A percentile compares a stretch with the other conserved stretches of the same genome.
Conservation (phyloP, 2,113 vertebrate species). For the Sturnira hondurensis region DNA sequence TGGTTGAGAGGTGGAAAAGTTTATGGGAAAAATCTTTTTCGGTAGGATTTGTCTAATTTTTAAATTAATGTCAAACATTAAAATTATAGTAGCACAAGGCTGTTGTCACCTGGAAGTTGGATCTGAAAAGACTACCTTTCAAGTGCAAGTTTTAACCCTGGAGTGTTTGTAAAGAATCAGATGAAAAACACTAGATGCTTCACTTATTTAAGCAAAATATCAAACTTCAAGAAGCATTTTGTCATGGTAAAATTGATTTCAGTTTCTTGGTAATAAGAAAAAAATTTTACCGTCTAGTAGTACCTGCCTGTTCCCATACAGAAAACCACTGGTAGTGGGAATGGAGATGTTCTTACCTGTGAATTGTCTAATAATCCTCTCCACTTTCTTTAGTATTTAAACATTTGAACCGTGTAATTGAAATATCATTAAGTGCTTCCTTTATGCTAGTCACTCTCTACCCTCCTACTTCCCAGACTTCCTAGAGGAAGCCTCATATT, state of each 20-base stretch:
- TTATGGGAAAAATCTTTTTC: constrained; percentile 50
- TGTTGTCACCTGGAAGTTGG: not conserved
- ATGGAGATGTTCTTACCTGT: constrained; percentile 55
- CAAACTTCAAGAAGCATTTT: constrained; percentile 67
- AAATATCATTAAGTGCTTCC: constrained; percentile 78
- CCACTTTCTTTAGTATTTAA: constrained; percentile 67
- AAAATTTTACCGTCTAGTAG: constrained; percentile 63
- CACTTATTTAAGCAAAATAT: constrained; percentile 69
- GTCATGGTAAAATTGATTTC: constrained; percentile 71
- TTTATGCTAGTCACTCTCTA: constrained; percentile 60
- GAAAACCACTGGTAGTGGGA: constrained; percentile 58
- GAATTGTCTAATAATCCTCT: constrained; percentile 54
- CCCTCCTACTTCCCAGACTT: constrained; percentile 42
- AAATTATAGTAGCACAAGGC: constrained; percentile 2
- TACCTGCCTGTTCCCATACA: constrained; percentile 64
- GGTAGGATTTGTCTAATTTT: constrained; percentile 60
- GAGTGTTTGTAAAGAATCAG: constrained; percentile 75
- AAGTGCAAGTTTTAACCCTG: constrained; percentile 76
- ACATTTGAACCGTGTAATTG: constrained; percentile 75
- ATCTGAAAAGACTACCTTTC: constrained; percentile 72
- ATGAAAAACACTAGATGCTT: constrained; percentile 71
- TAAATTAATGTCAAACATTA: constrained; percentile 49
- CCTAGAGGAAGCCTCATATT: constrained; percentile 65
- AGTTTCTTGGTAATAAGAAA: constrained; percentile 70
- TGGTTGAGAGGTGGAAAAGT: not conserved